Base-by-base conservation (phyloP, 1,140 invertebrate species). In the Drosophila tropicalis region DNA sequence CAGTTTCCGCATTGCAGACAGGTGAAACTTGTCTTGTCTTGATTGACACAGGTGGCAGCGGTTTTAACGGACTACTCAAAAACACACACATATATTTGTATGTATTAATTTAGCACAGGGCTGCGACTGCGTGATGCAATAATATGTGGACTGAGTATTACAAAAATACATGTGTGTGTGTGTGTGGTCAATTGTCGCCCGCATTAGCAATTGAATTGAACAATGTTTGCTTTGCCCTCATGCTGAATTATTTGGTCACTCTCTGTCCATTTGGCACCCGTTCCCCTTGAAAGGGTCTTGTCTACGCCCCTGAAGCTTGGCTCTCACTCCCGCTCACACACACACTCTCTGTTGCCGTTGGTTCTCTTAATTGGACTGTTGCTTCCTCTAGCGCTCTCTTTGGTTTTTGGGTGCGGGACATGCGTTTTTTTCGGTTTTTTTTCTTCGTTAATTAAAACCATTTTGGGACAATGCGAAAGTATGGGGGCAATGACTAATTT, bases 381-480 rank as follows among this genome's bases (percentile, higher is more conserved):
- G 82, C 82, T 86, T 86, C 63, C 84, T 70, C 79, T 7, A 25
- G 19, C 44, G n/a, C 68, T 71, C 81, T 84, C 70, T 82, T 62
- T 71, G 66, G 51, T 63, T 62, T 68, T 64, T 87, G 83, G 83
- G 83, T 74, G 83, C 79, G 83, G 83, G 56, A 60, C 62, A 74
- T 74, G 76, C 74, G 44, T 51, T 51, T 51, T n/a, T 51, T 51
- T 19, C 5, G n/a, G n/a, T 47, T 47, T 47, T 51, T 51, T 22
- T 51, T 51, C 12, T 79, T 69, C 85, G 86, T 79, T 79, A 79
- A 86, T 87, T 85, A 86, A 86, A 76, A 54, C 57, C 77, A 71
- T 67, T 44, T 63, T 62, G 67, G 44, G 41, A 41, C 40, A 25
- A 25, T 47, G n/a, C 25, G 55, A 36, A 74, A 74, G 62, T 77